phyloP scores from a whole-genome alignment of 2,888 invertebrate species.

The Geophilus truncorum region DNA sequence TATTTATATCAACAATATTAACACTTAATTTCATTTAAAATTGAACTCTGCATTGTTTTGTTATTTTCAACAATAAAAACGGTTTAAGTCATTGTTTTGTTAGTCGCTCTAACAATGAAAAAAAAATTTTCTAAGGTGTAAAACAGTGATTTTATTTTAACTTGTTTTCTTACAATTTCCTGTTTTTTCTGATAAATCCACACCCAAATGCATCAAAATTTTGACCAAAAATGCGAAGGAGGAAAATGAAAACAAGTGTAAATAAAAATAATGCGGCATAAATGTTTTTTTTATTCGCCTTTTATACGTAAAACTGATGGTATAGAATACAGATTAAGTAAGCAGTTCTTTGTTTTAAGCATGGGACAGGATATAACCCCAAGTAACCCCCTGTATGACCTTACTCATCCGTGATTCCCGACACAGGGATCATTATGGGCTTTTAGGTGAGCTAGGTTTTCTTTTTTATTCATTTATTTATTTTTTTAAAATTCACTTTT shows the following conservation, averaged over 20 bases:
- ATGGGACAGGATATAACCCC: constrained; percentile 10
- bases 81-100: too few species aligned
- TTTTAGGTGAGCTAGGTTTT: background rate
- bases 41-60: too few species aligned
- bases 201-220: too few species aligned
- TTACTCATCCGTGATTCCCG: constrained; percentile 10
- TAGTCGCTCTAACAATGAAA: too few species aligned
- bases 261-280: background rate
- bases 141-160: too few species aligned
- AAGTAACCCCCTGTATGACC: constrained; percentile 5
- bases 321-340: background rate
- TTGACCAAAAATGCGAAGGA: too few species aligned
- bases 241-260: background rate
- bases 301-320: background rate
- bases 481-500: background rate
- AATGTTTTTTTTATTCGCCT: background rate
- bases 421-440: background rate
- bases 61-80: too few species aligned
- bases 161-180: too few species aligned
- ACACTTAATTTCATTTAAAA: too few species aligned
- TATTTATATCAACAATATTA: too few species aligned
- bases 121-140: too few species aligned
- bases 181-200: too few species aligned
- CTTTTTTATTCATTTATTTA: background rate
- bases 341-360: constrained; percentile 3